phyloP scores from a whole-genome alignment of 2,797 vertebrate genomes.

The Glossophaga mutica region DNA sequence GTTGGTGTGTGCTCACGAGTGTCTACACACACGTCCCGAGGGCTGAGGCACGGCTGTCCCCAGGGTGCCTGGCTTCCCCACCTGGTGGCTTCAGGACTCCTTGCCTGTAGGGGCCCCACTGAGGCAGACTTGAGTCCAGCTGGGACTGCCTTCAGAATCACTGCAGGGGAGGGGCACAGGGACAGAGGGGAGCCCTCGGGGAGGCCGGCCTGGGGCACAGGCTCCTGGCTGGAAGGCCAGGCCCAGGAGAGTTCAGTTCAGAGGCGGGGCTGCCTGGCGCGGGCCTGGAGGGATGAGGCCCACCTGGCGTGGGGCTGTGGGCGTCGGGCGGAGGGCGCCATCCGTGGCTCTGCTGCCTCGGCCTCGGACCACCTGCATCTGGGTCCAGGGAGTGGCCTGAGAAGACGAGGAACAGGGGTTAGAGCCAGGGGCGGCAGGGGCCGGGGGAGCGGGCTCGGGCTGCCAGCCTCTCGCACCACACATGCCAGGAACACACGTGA shows the following conservation, averaged over 20 bases:
- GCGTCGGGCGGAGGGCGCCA: conserved; percentile 85
- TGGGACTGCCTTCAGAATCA: conserved; percentile 29
- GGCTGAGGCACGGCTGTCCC: neutral
- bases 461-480: conserved; percentile 67
- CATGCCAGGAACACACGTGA: neutral
- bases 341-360: conserved; percentile 94
- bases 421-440: conserved; percentile 41
- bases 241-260: conserved; percentile 17
- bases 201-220: neutral
- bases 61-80: conserved; percentile 47
- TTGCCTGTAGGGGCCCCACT: conserved; percentile 34
- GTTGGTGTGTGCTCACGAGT: neutral
- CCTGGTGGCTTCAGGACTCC: conserved; percentile 22
- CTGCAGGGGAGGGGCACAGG: conserved; percentile 12
- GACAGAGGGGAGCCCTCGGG: neutral
- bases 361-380: conserved; percentile 89
- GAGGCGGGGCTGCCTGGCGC: conserved; percentile 53
- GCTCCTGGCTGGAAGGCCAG: conserved; percentile 22
- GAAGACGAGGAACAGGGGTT: conserved; percentile 80
- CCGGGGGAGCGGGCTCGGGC: conserved; percentile 63
- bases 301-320: conserved; percentile 93
- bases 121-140: conserved; percentile 26
- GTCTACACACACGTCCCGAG: neutral
- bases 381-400: conserved; percentile 84
- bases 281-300: conserved; percentile 82